Conservation (phyloP, 1,140 invertebrate species). For the Cyphomyrmex costatus region DNA sequence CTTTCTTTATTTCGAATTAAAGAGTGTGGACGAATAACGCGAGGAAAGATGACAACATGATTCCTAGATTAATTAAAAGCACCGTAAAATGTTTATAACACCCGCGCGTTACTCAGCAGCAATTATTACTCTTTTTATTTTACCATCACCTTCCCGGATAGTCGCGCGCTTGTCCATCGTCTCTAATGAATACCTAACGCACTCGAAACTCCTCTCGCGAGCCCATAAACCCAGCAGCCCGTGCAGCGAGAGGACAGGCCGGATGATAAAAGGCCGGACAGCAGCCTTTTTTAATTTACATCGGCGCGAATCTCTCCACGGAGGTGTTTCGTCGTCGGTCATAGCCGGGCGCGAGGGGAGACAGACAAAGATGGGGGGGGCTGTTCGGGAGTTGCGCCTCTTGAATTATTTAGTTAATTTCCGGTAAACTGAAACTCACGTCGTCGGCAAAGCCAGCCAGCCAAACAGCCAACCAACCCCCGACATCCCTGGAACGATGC, state of each 20-base stretch:
- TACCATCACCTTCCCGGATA: conserved; percentile 45
- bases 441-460: conserved; percentile 57
- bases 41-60: conserved; percentile 46
- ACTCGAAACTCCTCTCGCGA: conserved; percentile 64
- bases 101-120: conserved; percentile 33
- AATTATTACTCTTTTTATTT: conserved; percentile 70
- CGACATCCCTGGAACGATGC: conserved; percentile 13
- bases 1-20: not conserved
- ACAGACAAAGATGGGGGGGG: conserved; percentile 44
- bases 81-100: conserved; percentile 72
- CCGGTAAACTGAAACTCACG: conserved; percentile 82
- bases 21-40: not conserved
- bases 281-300: conserved; percentile 67
- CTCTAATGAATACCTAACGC: conserved; percentile 77
- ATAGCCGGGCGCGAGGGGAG: conserved; percentile 8
- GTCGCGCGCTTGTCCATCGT: conserved; percentile 44
- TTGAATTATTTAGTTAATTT: conserved; percentile 86
- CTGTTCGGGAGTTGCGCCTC: conserved; percentile 20
- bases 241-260: conserved; percentile 21
- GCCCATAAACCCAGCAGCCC: conserved; percentile 60
- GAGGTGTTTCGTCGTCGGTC: conserved; percentile 23
- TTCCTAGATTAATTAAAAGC: conserved; percentile 73
- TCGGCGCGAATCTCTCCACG: conserved; percentile 29
- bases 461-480: not conserved
- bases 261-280: conserved; percentile 66